A percentile compares a stretch with the other conserved stretches of the same genome.
Evolutionary conservation across 1,140 invertebrate species (phyloP).

Genomic region (Limonius californicus): DNA sequence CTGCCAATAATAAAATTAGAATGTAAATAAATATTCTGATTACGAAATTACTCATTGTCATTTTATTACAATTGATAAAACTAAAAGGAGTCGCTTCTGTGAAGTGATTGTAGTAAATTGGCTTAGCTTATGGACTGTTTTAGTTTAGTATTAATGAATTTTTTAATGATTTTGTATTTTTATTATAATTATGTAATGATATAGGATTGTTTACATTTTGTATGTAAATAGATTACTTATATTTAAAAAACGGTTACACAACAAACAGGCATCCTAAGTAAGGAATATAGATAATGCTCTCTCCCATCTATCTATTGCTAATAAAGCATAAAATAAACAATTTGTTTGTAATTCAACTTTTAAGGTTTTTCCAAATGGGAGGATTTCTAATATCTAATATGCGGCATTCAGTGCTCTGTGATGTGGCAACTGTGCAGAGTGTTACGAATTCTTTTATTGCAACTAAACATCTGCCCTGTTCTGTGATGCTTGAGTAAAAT

Average conservation of each 20-base stretch:
- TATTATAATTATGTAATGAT: neutral
- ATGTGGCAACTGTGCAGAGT: too few relatives aligned
- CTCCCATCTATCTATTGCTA: constrained; percentile 12
- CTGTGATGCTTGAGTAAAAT: too few relatives aligned
- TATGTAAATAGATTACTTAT: constrained; percentile 13
- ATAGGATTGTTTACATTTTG: constrained; percentile 13
- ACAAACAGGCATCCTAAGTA: constrained; percentile 1
- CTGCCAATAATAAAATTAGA: constrained; percentile 18
- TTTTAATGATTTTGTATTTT: constrained; percentile 5
- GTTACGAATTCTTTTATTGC: too few relatives aligned
- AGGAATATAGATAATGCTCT: constrained; percentile 11
- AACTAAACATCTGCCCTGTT: too few relatives aligned
- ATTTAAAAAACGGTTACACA: neutral
- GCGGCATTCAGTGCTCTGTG: too few relatives aligned
- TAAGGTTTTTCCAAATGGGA: neutral
- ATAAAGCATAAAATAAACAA: neutral
- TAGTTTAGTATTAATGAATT: neutral
- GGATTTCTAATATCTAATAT: too few relatives aligned
- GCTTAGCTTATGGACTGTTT: neutral
- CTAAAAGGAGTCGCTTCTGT: constrained; percentile 30
- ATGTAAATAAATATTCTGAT: constrained; percentile 38
- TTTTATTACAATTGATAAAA: constrained; percentile 13
- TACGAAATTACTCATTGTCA: constrained; percentile 40
- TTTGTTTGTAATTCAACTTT: neutral
- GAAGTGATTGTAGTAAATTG: constrained; percentile 29